Conservation (phyloP, 2,888 invertebrate species). For the Calameuta filiformis region DNA sequence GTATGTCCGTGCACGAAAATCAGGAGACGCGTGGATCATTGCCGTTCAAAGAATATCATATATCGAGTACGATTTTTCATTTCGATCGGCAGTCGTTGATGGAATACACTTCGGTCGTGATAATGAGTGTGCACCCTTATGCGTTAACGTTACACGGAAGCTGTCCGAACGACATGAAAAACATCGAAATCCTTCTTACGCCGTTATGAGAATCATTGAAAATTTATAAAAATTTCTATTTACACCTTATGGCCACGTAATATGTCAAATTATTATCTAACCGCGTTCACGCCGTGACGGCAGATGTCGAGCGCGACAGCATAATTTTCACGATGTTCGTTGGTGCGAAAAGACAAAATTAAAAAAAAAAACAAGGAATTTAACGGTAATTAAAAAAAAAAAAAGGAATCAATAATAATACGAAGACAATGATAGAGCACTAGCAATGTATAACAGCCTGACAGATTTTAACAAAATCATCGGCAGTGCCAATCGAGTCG, state of each 20-base stretch:
- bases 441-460: neutral
- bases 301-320: neutral
- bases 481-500: neutral
- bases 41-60: neutral
- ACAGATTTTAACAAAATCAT: neutral
- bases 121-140: conserved; percentile 42
- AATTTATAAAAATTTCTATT: conserved; percentile 42
- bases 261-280: neutral
- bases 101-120: conserved; percentile 53
- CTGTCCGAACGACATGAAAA: neutral
- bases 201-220: conserved; percentile 43
- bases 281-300: neutral
- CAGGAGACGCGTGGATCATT: neutral
- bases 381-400: neutral
- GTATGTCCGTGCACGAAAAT: neutral
- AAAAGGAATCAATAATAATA: neutral
- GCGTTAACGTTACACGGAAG: neutral
- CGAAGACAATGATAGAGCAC: neutral
- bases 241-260: conserved; percentile 40
- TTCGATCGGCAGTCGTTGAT: conserved; percentile 27
- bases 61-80: neutral
- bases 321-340: neutral
- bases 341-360: neutral
- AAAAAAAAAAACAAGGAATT: neutral
- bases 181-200: conserved; percentile 27